Conservation (phyloP, 2,113 vertebrate species). For the Parus major region DNA sequence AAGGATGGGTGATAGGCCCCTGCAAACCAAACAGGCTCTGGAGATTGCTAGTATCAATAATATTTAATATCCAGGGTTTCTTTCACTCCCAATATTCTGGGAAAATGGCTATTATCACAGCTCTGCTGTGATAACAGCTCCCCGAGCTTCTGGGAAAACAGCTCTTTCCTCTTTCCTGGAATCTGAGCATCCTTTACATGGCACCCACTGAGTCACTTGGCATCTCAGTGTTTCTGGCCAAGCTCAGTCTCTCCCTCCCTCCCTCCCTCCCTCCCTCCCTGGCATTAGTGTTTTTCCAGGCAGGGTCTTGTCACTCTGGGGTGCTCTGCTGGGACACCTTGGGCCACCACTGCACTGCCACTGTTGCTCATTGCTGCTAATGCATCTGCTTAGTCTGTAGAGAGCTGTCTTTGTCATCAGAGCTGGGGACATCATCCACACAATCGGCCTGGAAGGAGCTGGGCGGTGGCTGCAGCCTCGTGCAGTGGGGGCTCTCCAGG, state of each 20-base stretch:
- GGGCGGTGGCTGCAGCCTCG: background rate
- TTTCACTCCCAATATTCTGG: background rate
- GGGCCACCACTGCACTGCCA: background rate
- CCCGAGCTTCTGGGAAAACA: background rate
- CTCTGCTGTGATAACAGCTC: background rate
- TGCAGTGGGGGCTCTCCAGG: rapidly evolving
- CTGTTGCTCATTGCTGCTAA: background rate
- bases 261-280: background rate
- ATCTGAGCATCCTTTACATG: background rate
- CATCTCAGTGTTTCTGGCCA: background rate
- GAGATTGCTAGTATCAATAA: constrained; percentile 23
- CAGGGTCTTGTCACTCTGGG: rapidly evolving
- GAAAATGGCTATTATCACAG: background rate
- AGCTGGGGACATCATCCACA: background rate
- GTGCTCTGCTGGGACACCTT: background rate
- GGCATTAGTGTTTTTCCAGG: background rate
- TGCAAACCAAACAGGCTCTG: background rate
- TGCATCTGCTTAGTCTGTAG: rapidly evolving
- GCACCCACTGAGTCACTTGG: background rate
- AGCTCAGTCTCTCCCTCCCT: background rate
- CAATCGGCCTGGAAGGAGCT: background rate
- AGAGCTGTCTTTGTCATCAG: background rate
- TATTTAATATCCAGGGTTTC: background rate
- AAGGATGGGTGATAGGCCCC: background rate
- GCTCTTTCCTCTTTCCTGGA: background rate